Evolutionary conservation across 2,888 invertebrate genomes (phyloP).

Genomic region (Sesamia inferens): DNA sequence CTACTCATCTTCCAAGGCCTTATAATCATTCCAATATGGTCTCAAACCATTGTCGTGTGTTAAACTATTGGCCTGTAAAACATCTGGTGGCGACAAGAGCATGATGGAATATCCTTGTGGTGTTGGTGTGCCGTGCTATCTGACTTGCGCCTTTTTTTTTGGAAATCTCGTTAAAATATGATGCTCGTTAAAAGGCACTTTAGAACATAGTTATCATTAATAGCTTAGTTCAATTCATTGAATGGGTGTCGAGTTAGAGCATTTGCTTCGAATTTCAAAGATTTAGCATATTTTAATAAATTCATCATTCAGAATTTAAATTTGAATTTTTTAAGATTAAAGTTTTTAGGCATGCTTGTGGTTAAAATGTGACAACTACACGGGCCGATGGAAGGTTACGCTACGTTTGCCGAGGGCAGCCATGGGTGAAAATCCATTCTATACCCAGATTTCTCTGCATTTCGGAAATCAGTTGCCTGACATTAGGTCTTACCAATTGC

Average conservation of each 20-base stretch:
- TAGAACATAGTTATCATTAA: constrained; percentile 12
- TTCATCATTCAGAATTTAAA: constrained; percentile 9
- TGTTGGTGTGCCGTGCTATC: too few species aligned
- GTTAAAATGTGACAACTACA: neutral
- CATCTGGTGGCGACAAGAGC: too few species aligned
- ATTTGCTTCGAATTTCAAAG: constrained; percentile 8
- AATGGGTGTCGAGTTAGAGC: neutral
- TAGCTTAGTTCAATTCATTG: constrained; percentile 11
- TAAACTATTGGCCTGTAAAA: too few species aligned
- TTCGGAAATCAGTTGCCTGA: neutral
- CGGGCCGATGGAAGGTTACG: neutral
- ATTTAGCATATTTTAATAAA: constrained; percentile 9
- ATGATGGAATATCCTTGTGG: too few species aligned
- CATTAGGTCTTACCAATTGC: neutral
- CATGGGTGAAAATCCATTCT: neutral
- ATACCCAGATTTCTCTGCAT: too few species aligned
- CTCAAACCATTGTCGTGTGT: too few species aligned
- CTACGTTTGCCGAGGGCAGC: neutral
- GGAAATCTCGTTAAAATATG: constrained; percentile 20
- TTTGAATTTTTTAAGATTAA: constrained; percentile 6
- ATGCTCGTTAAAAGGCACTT: constrained; percentile 19
- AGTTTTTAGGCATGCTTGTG: neutral
- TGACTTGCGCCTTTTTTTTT: too few species aligned
- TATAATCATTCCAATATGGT: too few species aligned
- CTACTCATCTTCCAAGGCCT: too few species aligned